Evolutionary conservation across 2,888 invertebrate genomes (phyloP), one percentile per base, ranked within the genome.

Genomic region (Nemotelus nigrinus): DNA sequence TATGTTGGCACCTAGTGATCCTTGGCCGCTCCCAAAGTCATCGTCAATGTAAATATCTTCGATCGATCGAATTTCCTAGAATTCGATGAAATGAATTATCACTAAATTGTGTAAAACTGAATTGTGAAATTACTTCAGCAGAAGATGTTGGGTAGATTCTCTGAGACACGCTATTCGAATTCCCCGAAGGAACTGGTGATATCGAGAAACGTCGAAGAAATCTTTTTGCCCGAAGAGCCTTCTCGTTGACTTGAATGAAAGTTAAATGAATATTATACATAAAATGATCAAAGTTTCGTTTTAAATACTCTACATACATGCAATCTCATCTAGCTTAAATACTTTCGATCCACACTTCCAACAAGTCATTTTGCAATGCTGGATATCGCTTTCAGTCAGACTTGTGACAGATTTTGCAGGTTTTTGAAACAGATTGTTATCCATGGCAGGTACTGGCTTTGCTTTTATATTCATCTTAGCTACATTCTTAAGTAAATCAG

Each of bases 11-110:
- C 80, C 81, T 6, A 82, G 74, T 41, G 77, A 77, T 10, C 68
- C 72, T 47, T 75, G 63, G n/a, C 60, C 71, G 43, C 78, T 65
- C n/a, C 75, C 88, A 53, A 89, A 83, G 80, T 89, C 89, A 83
- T 89, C 89, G 83, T 89, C 89, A 82, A 89, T 89, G 84, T 89
- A 89, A 70, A 89, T 83, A 82, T 89, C 89, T 80, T 89, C 89
- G n/a, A 89, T 89, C 83, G 89, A 89, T 83, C 86, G 86, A 82
- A 89, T 89, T 86, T 89, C 88, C 89, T 89, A 84, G 10, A 74
- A 80, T 10, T 3, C 25, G 25, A 25, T 75, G 74, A 80, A 47
- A 39, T 2, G 4, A 67, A 67, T 48, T 44, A 10, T n/a, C 57
- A 60, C 8, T 3, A 45, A 58, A 47, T 47, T 63, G 10, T 5